Evolutionary conservation across 2,113 vertebrate species (phyloP).

Genomic region (Calonectris borealis): DNA sequence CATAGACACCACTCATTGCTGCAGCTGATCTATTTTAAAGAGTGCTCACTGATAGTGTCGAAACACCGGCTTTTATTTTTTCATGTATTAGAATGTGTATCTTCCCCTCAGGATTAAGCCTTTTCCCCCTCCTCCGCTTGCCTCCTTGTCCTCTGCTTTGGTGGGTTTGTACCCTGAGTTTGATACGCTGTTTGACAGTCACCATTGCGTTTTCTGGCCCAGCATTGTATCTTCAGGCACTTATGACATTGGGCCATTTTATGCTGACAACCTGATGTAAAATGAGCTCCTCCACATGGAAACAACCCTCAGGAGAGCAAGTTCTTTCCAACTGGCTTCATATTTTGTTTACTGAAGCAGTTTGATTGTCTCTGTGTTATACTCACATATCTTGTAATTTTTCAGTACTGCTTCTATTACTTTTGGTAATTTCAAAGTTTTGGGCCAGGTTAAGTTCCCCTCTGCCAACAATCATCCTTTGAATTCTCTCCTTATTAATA

Average conservation of each 20-base stretch:
- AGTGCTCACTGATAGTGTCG: neutral
- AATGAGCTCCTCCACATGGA: slow-evolving; percentile 52
- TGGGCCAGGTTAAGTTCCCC: slow-evolving; percentile 36
- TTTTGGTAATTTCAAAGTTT: slow-evolving; percentile 36
- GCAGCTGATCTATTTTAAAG: neutral
- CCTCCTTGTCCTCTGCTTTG: neutral
- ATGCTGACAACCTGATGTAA: slow-evolving; percentile 50
- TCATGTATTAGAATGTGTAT: neutral
- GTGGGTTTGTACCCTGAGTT: neutral
- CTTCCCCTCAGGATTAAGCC: neutral
- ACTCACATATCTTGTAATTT: slow-evolving; percentile 49
- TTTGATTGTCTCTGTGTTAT: slow-evolving; percentile 43
- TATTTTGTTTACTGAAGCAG: slow-evolving; percentile 54
- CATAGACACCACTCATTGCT: neutral
- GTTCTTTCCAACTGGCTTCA: slow-evolving; percentile 49
- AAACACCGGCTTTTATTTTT: neutral
- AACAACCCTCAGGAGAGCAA: slow-evolving; percentile 41
- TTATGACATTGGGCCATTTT: slow-evolving; percentile 28
- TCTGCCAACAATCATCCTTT: slow-evolving; percentile 33
- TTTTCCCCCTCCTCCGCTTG: rapidly evolving
- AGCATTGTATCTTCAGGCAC: neutral
- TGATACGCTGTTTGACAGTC: neutral
- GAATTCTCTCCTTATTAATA: slow-evolving; percentile 40
- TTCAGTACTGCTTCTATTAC: slow-evolving; percentile 30
- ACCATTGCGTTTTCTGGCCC: neutral